Percentiles rank a stretch among this genome's conserved stretches.
Evolutionary conservation across 2,888 invertebrate species (phyloP).

Genomic region (Encarsia formosa): DNA sequence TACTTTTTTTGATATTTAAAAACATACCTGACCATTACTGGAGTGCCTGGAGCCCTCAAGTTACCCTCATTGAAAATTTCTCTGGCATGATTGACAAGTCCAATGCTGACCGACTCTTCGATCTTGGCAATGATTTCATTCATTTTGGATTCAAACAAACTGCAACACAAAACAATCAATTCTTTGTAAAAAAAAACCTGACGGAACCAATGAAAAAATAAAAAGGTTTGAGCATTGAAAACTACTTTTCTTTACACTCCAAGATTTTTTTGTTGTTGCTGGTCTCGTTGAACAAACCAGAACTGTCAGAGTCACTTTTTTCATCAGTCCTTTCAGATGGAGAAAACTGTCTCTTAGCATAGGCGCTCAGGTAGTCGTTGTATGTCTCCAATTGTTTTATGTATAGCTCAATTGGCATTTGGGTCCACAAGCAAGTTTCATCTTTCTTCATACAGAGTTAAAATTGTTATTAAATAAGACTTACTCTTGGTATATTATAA

Average conservation of each 20-base stretch:
- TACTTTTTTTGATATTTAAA: background rate
- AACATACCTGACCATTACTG: slow-evolving; percentile 33
- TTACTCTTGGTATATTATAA: background rate
- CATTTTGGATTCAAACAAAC: slow-evolving; percentile 33
- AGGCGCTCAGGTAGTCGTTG: slow-evolving; percentile 37
- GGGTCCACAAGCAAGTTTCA: slow-evolving; percentile 40
- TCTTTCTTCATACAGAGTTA: slow-evolving; percentile 34
- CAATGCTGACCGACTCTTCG: slow-evolving; percentile 28
- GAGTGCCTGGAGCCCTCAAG: slow-evolving; percentile 32
- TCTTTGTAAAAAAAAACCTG: too few species aligned
- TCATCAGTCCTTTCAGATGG: too few species aligned
- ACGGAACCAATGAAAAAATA: too few species aligned
- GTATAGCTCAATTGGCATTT: slow-evolving; percentile 43
- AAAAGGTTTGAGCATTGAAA: too few species aligned
- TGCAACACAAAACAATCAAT: too few species aligned
- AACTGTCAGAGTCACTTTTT: too few species aligned
- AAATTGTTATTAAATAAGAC: background rate
- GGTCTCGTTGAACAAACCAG: too few species aligned
- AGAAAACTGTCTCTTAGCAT: slow-evolving; percentile 40
- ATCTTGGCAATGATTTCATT: slow-evolving; percentile 34
- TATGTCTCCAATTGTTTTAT: slow-evolving; percentile 43
- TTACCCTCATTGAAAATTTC: slow-evolving; percentile 33
- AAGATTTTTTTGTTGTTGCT: too few species aligned
- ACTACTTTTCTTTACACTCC: too few species aligned
- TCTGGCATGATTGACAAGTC: slow-evolving; percentile 28